phyloP scores from a whole-genome alignment of 2,113 vertebrate genomes.

The Tor tambroides region DNA sequence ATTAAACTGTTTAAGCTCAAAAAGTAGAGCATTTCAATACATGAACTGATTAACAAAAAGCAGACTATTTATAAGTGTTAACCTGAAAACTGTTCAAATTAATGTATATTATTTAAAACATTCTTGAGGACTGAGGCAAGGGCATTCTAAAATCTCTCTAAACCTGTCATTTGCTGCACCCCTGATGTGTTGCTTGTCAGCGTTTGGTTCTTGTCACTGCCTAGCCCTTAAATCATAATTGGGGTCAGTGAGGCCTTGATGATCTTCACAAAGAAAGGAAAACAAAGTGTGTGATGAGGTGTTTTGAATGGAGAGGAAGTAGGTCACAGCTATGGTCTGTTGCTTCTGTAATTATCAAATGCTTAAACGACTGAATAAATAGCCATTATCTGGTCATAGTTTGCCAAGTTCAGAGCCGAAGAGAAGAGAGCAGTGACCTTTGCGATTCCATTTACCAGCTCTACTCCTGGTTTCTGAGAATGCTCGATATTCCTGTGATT shows the following conservation, averaged over 20 bases:
- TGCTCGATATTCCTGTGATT: constrained; percentile 45
- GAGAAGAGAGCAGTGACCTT: constrained; percentile 20
- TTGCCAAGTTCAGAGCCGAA: background rate
- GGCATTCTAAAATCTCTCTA: background rate
- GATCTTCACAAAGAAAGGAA: constrained; percentile 25
- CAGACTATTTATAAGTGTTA: background rate
- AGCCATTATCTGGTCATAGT: constrained; percentile 12
- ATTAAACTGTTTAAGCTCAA: too few species aligned
- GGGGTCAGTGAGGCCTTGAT: background rate
- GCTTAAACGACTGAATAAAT: constrained; percentile 23
- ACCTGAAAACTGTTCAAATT: background rate
- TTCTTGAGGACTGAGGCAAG: background rate
- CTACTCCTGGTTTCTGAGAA: constrained; percentile 2
- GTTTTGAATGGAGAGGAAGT: constrained; percentile 12
- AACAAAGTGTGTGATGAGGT: constrained; percentile 30
- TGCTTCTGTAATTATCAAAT: constrained; percentile 25
- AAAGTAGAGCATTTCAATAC: background rate
- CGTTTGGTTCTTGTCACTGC: constrained; percentile 7
- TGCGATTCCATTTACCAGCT: constrained; percentile 7
- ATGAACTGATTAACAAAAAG: background rate
- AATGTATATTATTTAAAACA: background rate
- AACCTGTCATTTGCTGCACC: background rate
- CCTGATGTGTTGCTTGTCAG: background rate
- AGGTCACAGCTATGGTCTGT: constrained; percentile 22
- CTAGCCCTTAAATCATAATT: constrained; percentile 6